A percentile compares a stretch with the other conserved stretches of the same genome.
These are phyloP conservation scores for Bergia sp. DNA, from an alignment of 92 coral and sea anemone genomes.

Conservation along the genomic window DNA sequence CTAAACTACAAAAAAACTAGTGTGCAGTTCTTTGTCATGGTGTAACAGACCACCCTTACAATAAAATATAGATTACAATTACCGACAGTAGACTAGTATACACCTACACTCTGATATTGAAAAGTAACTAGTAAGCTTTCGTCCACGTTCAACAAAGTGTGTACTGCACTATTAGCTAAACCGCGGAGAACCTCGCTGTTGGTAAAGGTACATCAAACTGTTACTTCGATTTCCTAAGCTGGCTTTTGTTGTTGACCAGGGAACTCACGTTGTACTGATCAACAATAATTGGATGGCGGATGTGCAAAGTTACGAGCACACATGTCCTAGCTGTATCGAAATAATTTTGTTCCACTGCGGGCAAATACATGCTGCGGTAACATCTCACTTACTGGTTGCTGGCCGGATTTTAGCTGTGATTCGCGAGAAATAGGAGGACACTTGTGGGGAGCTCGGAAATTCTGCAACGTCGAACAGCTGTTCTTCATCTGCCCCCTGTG, in stretches of 20 bases:
- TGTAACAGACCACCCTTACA: background rate
- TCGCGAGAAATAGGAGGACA: background rate
- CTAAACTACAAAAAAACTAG: background rate
- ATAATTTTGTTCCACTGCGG: slow-evolving; percentile 51
- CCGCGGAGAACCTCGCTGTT: background rate
- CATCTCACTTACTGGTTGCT: background rate
- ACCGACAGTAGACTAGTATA: background rate
- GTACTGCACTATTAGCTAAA: too few relatives aligned
- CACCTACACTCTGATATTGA: background rate
- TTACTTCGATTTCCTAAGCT: background rate
- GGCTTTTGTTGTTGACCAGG: slow-evolving; percentile 8
- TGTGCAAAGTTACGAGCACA: slow-evolving; percentile 34
- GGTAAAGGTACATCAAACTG: background rate
- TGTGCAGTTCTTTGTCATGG: background rate
- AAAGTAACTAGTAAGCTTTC: background rate
- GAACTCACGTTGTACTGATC: background rate
- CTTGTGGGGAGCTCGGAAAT: background rate
- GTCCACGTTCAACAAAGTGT: background rate
- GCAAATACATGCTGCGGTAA: slow-evolving; percentile 14
- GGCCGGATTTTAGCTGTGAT: background rate
- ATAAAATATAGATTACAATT: background rate
- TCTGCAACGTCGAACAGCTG: background rate
- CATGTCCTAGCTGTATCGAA: slow-evolving; percentile 16
- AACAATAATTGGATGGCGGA: background rate
- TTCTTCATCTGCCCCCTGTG: background rate